Base-by-base conservation (phyloP, 92 coral and sea anemone genomes). In the Siderastrea radians region DNA sequence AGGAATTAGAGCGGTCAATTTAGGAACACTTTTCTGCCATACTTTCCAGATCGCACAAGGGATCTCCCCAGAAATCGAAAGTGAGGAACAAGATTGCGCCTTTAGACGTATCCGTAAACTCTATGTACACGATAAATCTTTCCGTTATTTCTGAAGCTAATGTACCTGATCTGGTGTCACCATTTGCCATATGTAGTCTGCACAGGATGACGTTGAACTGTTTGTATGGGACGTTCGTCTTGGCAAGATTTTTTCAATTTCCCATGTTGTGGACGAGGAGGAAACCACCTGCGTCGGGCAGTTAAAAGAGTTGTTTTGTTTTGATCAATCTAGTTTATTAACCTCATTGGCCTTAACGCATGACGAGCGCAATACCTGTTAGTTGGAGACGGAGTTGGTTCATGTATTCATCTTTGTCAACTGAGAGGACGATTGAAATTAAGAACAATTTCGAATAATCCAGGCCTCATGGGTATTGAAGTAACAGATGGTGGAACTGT, bases 111-210 rank as follows among this genome's bases (percentile, higher is more conserved):
- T 85, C 43, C 85, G 90, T 52, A 64, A 75, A 51, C 85, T 89
- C 12, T 0, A 26, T 62, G 72, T 84, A n/a, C 62, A 64, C 50
- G 90, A 85, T n/a, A n/a, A n/a, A n/a, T 26, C 79, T 89, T 6
- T 61, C 90, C 55, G 77, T 84, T 55, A 66, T 85, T 85, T 89
- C 73, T 6, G 85, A 84, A 76, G 43, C 0, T 50, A 68, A 59
- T 2, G 91, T 72, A n/a, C 86, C 80, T 6, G 76, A 68, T 80
- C 46, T 87, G 69, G 75, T 48, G 19, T 67, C 88, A 4, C 91
- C 88, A 64, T 69, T 50, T 81, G 88, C 91, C 60, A 69, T 81
- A 59, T 87, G 88, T 68, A 81, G 11, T 87, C 91, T 5, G 26
- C 11, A 13, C 72, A 83, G 46, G 83, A 83, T 69, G 2, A 6